Evolutionary conservation across 2,888 invertebrate species (phyloP), one percentile per base, ranked within the genome.

Genomic region (Ochropleura leucogaster): DNA sequence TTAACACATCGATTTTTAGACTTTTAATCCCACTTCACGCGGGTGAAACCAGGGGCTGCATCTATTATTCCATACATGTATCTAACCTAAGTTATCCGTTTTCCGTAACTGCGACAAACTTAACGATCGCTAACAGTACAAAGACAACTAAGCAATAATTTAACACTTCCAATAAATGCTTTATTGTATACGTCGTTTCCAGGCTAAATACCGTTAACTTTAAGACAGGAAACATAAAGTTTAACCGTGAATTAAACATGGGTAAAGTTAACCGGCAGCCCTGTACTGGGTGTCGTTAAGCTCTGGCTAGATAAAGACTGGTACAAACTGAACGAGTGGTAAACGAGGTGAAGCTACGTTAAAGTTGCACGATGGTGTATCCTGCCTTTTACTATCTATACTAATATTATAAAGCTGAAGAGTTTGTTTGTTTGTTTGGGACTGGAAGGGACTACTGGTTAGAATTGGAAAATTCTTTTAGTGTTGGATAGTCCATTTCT

Each of bases 191-290:
- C 53, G n/a, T n/a, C 55, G 9, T 53, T 67, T 73, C 53, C 68
- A 47, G 63, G 63, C 40, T 51, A 53, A 60, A n/a, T 63, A 53
- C 47, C n/a, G 63, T 63, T 63, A 68, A 74, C 53, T 74, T 68
- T 62, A 55, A 64, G 49, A 59, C 72, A 80, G 80, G 67, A 77
- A 80, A 65, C 66, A 83, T 80, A 67, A 86, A 84, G 71, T 75
- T 85, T 57, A 80, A 67, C 68, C 59, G 8, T 42, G 53, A 30
- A 10, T 40, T 44, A 63, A 3, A 44, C 49, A 66, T 68, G 64
- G 40, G 71, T 72, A 75, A 83, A 80, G 60, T 75, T 69, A 12
- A 14, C 40, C 46, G 70, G 44, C 60, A 74, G 30, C 68, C 55
- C 74, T 68, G 53, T 30, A 47, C 20, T 72, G 51, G 16, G n/a